These are phyloP conservation scores for Emys orbicularis DNA, from an alignment of 2,797 vertebrate genomes.

Conservation along the genomic window DNA sequence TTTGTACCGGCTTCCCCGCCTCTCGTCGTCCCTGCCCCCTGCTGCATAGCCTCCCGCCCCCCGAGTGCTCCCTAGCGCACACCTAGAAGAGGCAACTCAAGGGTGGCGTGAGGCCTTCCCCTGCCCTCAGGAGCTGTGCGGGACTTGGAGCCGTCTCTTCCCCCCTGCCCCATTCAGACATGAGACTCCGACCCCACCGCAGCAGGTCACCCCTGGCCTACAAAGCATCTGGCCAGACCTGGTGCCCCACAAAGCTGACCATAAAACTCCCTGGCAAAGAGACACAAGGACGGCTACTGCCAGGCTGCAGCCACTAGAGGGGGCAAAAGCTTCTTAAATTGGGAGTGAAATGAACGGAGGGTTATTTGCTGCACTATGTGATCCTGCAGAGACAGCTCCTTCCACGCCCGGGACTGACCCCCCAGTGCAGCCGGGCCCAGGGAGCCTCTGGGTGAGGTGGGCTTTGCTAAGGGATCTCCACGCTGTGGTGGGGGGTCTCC, in stretches of 20 bases:
- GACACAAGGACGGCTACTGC: background rate
- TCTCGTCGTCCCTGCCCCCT: background rate
- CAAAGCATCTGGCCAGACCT: background rate
- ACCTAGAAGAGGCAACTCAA: background rate
- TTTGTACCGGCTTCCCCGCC: too few relatives aligned
- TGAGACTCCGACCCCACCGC: rapidly evolving
- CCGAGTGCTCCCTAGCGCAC: too few relatives aligned
- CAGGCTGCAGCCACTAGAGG: background rate
- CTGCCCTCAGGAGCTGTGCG: background rate
- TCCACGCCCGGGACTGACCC: background rate
- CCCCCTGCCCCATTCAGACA: background rate
- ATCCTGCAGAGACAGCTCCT: background rate
- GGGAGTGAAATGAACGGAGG: background rate
- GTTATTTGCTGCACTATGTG: background rate
- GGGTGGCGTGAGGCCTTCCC: background rate
- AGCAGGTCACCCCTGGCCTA: background rate
- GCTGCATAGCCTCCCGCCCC: background rate
- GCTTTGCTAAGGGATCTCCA: background rate
- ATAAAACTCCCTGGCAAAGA: background rate
- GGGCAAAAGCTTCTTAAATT: background rate
- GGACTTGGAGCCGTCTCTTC: background rate
- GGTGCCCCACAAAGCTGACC: background rate
- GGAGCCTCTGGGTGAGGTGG: background rate
- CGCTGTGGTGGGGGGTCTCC: background rate
- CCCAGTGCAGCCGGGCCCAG: background rate